These are phyloP conservation scores for Euphydryas editha DNA, from an alignment of 2,888 invertebrate genomes.

Conservation along the genomic window DNA sequence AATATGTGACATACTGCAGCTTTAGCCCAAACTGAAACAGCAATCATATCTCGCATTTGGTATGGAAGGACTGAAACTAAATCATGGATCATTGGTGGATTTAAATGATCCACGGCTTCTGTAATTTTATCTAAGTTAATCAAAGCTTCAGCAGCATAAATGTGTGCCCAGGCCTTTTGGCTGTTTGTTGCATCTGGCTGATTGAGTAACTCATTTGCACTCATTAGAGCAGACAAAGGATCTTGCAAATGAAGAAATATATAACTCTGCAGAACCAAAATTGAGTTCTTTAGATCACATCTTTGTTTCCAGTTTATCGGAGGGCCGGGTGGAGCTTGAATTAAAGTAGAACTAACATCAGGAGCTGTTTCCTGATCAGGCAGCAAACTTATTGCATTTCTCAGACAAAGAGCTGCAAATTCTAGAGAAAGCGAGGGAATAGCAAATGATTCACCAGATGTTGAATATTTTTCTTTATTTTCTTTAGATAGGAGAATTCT, in stretches of 20 bases:
- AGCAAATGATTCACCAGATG: constrained; percentile 89
- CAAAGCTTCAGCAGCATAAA: constrained; percentile 95
- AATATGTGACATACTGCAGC: constrained; percentile 79
- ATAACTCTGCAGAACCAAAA: constrained; percentile 92
- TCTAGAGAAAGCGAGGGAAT: constrained; percentile 94
- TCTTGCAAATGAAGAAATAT: constrained; percentile 93
- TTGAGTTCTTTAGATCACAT: constrained; percentile 84
- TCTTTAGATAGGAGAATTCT: constrained; percentile 70
- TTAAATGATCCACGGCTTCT: constrained; percentile 93
- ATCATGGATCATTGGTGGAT: constrained; percentile 87
- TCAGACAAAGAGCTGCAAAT: constrained; percentile 94
- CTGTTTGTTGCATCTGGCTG: constrained; percentile 84
- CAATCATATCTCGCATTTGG: constrained; percentile 76
- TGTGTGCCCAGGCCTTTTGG: constrained; percentile 90
- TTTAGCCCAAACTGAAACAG: constrained; percentile 80
- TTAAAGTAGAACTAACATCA: constrained; percentile 60
- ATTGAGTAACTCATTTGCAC: constrained; percentile 88
- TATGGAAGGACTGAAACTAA: constrained; percentile 72
- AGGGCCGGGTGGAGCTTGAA: constrained; percentile 85
- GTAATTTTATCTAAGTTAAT: constrained; percentile 91
- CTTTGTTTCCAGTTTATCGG: constrained; percentile 85
- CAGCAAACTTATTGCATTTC: constrained; percentile 91
- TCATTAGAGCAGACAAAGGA: constrained; percentile 89
- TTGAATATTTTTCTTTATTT: constrained; percentile 70
- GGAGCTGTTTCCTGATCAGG: constrained; percentile 80